Conservation (phyloP, 2,888 invertebrate species). For the Rambutsinella grinnellia region DNA sequence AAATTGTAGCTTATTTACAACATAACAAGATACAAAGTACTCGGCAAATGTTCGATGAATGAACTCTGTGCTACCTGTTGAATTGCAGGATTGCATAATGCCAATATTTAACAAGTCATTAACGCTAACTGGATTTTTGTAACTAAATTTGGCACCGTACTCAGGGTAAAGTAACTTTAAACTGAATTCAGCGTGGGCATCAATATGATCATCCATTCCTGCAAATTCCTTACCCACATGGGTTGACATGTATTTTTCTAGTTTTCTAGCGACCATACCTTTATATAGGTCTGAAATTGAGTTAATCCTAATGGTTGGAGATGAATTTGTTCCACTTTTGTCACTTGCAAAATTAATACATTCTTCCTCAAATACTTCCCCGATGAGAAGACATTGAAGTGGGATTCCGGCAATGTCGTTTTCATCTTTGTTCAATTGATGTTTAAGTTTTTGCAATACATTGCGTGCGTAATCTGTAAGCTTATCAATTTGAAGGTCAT, state of each 20-base stretch:
- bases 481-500: too few species aligned
- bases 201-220: neutral
- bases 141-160: neutral
- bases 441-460: neutral
- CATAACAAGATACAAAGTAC: too few species aligned
- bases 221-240: neutral
- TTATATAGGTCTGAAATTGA: neutral
- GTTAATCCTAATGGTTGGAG: neutral
- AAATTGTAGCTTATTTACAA: too few species aligned
- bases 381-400: neutral
- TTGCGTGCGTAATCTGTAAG: too few species aligned
- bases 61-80: too few species aligned
- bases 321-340: neutral
- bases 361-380: neutral
- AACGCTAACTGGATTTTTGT: neutral
- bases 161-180: neutral
- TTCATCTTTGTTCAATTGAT: neutral
- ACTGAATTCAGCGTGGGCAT: neutral
- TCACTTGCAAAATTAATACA: neutral
- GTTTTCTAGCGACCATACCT: neutral
- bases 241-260: neutral
- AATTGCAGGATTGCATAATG: neutral
- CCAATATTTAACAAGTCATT: neutral
- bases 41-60: too few species aligned
- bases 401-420: neutral